Base-by-base conservation (phyloP, 2,888 invertebrate species). In the Trisateles emortualis region DNA sequence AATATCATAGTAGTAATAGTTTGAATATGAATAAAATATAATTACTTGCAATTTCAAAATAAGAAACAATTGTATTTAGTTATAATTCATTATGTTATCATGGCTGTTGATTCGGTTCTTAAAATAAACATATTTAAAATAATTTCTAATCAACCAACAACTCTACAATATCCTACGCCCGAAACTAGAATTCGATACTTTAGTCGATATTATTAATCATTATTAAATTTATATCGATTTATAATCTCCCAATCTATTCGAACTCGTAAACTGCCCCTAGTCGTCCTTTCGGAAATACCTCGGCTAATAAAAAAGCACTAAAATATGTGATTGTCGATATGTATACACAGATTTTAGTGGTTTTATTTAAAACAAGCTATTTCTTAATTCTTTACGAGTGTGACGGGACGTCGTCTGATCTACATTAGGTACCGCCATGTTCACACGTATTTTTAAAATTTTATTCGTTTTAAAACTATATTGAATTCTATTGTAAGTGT, bases 211-310 rank as follows among this genome's bases (percentile, higher is more conserved):
- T 87, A 85, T 88, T 86, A 88, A 88, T 88, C 88, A 88, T 86
- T 88, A 88, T 84, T 84, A 87, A 89, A 89, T 88, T 87, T 90
- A 88, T 90, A 86, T 84, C 79, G 83, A 82, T 74, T 83, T 69
- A 86, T 84, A 87, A 88, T 90, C 90, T 85, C 70, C 64, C 81
- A 82, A 90, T 90, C 89, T 86, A 72, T 63, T 60, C 41, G 30
- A 43, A 58, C 60, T 74, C 74, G 58, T 74, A 74, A 74, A 72
- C 61, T 56, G 61, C 67, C 64, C 55, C 42, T 61, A 61, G 59
- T 63, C 59, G 75, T 83, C 82, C 81, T 81, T 78, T 71, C 71
- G 61, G 67, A 76, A 80, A 82, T 85, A 78, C 68, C 80, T 76
- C 64, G 50, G 68, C 68, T 73, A 75, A 74, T 87, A 85, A 86